Conservation (phyloP, 2,113 vertebrate genomes). For the Megalops atlanticus region DNA sequence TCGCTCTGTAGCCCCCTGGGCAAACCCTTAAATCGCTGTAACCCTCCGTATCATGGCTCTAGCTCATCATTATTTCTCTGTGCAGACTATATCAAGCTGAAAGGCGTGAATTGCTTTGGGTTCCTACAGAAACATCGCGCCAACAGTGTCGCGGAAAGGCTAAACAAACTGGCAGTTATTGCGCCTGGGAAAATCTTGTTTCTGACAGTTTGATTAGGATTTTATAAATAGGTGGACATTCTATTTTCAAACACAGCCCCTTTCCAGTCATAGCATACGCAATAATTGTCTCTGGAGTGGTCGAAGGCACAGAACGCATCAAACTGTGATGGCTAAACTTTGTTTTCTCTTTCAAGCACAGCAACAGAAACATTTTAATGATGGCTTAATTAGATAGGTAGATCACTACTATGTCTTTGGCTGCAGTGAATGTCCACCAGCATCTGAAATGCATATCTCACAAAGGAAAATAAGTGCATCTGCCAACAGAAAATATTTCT, state of each 20-base stretch:
- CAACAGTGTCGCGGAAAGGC: not conserved
- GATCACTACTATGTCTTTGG: no score
- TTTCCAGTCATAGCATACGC: no score
- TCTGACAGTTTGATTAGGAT: not conserved
- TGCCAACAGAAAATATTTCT: no score
- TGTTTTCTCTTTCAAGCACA: not conserved
- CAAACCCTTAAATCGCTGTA: not conserved
- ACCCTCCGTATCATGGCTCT: conserved; percentile 5
- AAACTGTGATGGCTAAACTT: not conserved
- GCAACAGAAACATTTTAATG: not conserved
- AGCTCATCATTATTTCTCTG: conserved; percentile 46
- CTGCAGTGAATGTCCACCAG: no score
- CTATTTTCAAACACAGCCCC: no score
- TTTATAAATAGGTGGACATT: no score
- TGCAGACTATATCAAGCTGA: conserved; percentile 55
- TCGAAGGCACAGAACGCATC: not conserved
- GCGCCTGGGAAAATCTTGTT: not conserved
- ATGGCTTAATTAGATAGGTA: no score
- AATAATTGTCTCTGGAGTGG: no score
- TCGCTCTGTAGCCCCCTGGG: not conserved
- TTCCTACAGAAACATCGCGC: conserved; percentile 40
- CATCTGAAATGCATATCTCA: no score
- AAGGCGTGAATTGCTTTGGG: conserved; percentile 56
- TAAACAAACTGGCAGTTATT: not conserved
- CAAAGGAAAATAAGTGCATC: no score